phyloP scores from a whole-genome alignment of 2,113 vertebrate genomes.

The Ia io region DNA sequence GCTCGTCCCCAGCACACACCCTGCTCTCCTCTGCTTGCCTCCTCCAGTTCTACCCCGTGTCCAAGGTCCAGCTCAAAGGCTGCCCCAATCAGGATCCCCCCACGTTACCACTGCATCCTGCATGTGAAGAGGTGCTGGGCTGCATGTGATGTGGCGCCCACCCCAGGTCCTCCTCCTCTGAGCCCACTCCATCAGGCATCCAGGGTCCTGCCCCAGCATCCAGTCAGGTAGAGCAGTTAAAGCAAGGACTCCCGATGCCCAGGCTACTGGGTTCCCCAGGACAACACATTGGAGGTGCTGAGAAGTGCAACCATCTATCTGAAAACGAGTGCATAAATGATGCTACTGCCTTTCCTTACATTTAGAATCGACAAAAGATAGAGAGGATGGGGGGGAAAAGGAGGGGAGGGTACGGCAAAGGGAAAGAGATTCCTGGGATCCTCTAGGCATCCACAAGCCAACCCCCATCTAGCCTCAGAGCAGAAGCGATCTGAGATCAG shows the following conservation, averaged over 20 bases:
- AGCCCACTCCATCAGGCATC: not conserved
- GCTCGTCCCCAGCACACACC: not conserved
- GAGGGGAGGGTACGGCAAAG: rapidly evolving
- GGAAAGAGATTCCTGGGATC: not conserved
- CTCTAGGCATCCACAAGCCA: not conserved
- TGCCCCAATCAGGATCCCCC: not conserved
- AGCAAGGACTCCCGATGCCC: not conserved
- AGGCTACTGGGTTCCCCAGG: not conserved
- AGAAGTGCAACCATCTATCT: not conserved
- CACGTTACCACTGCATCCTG: not conserved
- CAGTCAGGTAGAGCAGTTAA: not conserved
- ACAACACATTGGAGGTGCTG: not conserved
- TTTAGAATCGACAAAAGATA: not conserved
- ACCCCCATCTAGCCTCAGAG: too few species aligned
- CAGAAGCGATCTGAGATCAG: rapidly evolving
- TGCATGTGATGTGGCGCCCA: rapidly evolving
- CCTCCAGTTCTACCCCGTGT: not conserved
- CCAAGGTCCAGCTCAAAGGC: not conserved
- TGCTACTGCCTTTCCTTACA: too few species aligned
- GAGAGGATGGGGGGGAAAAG: not conserved
- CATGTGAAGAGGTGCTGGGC: not conserved
- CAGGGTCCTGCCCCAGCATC: not conserved
- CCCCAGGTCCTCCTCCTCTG: not conserved
- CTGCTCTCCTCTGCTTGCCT: not conserved
- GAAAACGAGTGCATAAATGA: not conserved